Percentiles rank a stretch among this genome's conserved stretches.
These are phyloP conservation scores for Eulemur macaco DNA, from an alignment of 2,113 vertebrate species.

Conservation along the genomic window DNA sequence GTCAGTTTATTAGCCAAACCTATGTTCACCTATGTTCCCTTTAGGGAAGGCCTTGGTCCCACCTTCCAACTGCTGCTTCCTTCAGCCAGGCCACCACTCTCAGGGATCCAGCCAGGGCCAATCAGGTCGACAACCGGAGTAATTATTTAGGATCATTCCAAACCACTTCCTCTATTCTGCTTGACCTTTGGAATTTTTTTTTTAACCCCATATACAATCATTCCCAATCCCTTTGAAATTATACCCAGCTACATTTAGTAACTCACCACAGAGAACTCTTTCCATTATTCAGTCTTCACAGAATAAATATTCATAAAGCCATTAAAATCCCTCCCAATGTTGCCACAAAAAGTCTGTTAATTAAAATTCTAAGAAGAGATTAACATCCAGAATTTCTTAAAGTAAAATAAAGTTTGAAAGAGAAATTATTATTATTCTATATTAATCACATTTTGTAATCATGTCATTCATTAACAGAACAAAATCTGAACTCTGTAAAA, in stretches of 20 bases:
- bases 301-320: neutral
- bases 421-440: neutral
- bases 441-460: neutral
- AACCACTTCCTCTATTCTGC: neutral
- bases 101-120: neutral
- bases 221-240: neutral
- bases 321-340: neutral
- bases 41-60: neutral
- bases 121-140: neutral
- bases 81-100: neutral
- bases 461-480: neutral
- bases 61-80: neutral
- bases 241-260: neutral
- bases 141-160: neutral
- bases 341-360: neutral
- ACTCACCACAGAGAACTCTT: neutral
- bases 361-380: neutral
- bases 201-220: too few species aligned
- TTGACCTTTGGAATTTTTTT: neutral
- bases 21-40: neutral
- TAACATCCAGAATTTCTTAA: neutral
- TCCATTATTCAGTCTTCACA: neutral
- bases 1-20: neutral
- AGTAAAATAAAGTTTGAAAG: neutral
- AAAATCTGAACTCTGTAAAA: too few species aligned